Conservation (phyloP, 2,797 vertebrate species). For the Trichosurus vulpecula region DNA sequence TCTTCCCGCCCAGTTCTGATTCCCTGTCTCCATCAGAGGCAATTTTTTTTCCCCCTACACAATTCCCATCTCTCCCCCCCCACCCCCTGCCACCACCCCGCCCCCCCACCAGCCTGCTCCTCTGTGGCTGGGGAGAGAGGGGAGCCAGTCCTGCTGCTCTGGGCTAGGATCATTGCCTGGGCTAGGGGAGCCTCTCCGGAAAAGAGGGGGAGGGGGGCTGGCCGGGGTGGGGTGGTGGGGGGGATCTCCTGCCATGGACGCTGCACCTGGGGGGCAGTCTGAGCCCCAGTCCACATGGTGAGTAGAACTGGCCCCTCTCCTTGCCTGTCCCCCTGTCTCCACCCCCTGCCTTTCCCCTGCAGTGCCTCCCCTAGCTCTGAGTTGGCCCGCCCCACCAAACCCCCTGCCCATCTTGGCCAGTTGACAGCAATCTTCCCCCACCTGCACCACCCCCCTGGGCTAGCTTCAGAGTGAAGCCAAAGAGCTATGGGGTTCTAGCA, state of each 20-base stretch:
- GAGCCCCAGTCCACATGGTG: constrained; percentile 77
- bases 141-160: constrained; percentile 59
- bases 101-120: constrained; percentile 48
- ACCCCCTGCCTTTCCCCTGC: constrained; percentile 61
- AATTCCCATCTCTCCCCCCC: constrained; percentile 58
- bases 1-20: constrained; percentile 60
- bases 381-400: constrained; percentile 12
- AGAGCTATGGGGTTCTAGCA: constrained; percentile 20
- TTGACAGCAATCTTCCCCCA: background rate
- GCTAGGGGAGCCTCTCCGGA: constrained; percentile 71
- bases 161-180: constrained; percentile 54
- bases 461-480: constrained; percentile 40
- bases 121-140: constrained; percentile 53
- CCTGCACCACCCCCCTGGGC: background rate
- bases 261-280: constrained; percentile 68
- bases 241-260: constrained; percentile 72
- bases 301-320: constrained; percentile 72
- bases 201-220: constrained; percentile 72
- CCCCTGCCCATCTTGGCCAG: constrained; percentile 55
- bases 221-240: constrained; percentile 69
- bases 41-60: constrained; percentile 67
- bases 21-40: constrained; percentile 60
- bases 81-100: constrained; percentile 49
- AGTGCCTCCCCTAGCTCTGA: constrained; percentile 36
- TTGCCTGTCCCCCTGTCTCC: constrained; percentile 58